Evolutionary conservation across 2,888 invertebrate species (phyloP), one percentile per base, ranked within the genome.

Genomic region (Melanophora roralis): DNA sequence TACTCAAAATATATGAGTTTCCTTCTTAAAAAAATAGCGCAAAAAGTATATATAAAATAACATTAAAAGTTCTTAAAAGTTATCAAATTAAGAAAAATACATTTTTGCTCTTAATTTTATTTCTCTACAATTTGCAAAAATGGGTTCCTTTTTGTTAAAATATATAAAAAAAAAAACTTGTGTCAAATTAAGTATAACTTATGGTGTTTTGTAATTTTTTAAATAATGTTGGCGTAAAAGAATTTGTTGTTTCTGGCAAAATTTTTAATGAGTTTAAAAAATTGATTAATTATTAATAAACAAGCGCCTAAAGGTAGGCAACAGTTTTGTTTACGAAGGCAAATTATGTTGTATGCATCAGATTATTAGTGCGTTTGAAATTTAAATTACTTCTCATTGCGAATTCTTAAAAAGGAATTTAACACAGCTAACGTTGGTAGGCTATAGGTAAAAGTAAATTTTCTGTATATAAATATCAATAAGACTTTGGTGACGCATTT

Each of bases 61-160:
- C 62, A 62, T 62, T 47, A 47, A 47, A 62, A 62, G 34, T 62
- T 62, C 23, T 57, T 57, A 38, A 57, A 57, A 57, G 57, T 57
- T 57, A 57, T 57, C 38, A 57, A 57, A 57, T 23, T 23, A 23
- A 38, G 38, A 38, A 21, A 40, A 38, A 53, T 34, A 53, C 7
- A 27, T 11, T 21, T 9, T 36, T 16, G 16, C 12, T 12, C 9
- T 11, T 12, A 4, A 36, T 19, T 16, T 36, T 55, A 2, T 12
- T 16, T 32, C 11, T 11, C 1, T 5, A 0, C 14, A 0, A 7
- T 16, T 9, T 53, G 7, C 14, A 16, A 32, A 11, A 21, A 6
- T 5, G 27, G 2, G 32, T 11, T 16, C 16, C 11, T 34, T 27
- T n/a, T 16, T 11, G 14, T 6, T 5, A 1, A 11, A 23, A 8